Evolutionary conservation across 1,140 invertebrate genomes (phyloP), one percentile per base, ranked within the genome.

Genomic region (Ips nitidus): DNA sequence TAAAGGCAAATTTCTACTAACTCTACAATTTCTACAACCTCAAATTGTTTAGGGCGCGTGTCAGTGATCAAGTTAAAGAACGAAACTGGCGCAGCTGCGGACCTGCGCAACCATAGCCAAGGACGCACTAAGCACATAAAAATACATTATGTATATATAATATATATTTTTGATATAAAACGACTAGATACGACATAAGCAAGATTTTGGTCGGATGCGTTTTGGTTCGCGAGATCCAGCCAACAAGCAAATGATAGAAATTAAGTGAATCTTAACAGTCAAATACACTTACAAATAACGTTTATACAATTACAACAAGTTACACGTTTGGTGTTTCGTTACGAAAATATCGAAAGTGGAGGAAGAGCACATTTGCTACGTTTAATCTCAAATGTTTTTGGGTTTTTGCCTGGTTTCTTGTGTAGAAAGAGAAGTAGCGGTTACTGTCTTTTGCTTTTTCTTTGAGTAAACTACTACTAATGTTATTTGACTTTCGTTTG

Each of bases 151-250:
- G 62, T 64, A 64, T 64, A 62, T 62, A 64, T 53, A 41, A 53
- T 53, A 64, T 64, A 67, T 60, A 63, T 63, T 63, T 74, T 78
- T 75, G 73, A 77, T 78, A 77, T 78, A 78, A 78, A 78, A 78
- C 76, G 76, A 78, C 77, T 78, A 77, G 77, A 75, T 75, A 75
- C 70, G 66, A 77, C 69, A 68, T 77, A 75, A 79, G 77, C 76
- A 77, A 72, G 72, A 75, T 74, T 71, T 75, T 73, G 74, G 78
- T 78, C 77, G 74, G 77, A 71, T 64, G 61, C 73, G 74, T 70
- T 75, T 78, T 80, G 77, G 76, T 78, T 76, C 77, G 76, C 78
- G 71, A 75, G 65, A 76, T 79, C 77, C 77, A 80, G 78, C 78
- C 77, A 78, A 80, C 75, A 78, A 73, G 66, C 66, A 59, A 69